A percentile compares a stretch with the other conserved stretches of the same genome.
These are phyloP conservation scores for Troides helena DNA, from an alignment of 2,888 invertebrate genomes.

Conservation along the genomic window DNA sequence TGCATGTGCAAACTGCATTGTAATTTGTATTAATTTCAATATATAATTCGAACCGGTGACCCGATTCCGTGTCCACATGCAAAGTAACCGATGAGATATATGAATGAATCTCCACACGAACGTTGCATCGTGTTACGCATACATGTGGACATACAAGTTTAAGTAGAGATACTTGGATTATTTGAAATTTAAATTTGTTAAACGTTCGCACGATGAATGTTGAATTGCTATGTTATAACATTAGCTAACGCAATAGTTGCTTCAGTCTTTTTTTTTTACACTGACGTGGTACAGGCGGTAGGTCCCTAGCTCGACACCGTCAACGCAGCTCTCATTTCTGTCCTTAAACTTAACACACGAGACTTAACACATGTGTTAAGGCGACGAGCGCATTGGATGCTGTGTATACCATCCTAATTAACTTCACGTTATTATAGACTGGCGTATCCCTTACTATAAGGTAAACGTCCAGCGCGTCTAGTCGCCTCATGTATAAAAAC, in stretches of 20 bases:
- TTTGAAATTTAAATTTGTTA: constrained; percentile 25
- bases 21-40: constrained; percentile 1
- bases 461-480: too few relatives aligned
- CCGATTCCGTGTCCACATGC: constrained; percentile 2
- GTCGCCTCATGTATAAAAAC: too few relatives aligned
- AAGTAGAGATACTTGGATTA: constrained; percentile 15
- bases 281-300: too few relatives aligned
- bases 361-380: too few relatives aligned
- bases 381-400: too few relatives aligned
- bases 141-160: constrained; percentile 14
- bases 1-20: neutral
- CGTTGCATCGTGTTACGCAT: constrained; percentile 3
- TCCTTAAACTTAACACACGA: too few relatives aligned
- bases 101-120: constrained; percentile 19
- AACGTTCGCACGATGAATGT: constrained; percentile 24
- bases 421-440: too few relatives aligned
- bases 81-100: constrained; percentile 11
- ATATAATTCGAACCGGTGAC: neutral
- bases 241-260: constrained; percentile 17
- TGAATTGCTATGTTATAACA: constrained; percentile 14
- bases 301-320: too few relatives aligned
- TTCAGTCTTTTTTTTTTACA: constrained; percentile 18
- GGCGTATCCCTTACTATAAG: too few relatives aligned
- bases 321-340: too few relatives aligned
- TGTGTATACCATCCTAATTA: too few relatives aligned